These are phyloP conservation scores for Otolemur crassicaudatus DNA, from an alignment of 2,797 vertebrate genomes.

Conservation along the genomic window DNA sequence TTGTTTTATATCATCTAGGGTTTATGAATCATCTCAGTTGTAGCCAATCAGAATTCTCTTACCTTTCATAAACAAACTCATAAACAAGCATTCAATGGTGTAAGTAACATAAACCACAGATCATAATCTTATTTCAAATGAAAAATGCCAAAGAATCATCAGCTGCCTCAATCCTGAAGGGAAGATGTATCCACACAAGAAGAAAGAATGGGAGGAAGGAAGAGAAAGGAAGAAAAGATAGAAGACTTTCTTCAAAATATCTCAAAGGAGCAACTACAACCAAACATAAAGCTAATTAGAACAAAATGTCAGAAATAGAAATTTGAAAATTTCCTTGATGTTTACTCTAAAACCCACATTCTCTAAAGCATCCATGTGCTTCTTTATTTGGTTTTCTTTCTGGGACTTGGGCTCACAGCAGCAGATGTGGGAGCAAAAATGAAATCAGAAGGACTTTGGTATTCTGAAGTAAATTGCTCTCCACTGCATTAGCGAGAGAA, in stretches of 20 bases:
- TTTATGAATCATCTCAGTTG: slow-evolving; percentile 43
- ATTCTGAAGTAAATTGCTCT: slow-evolving; percentile 78
- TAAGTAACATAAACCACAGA: slow-evolving; percentile 27
- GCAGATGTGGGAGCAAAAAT: slow-evolving; percentile 76
- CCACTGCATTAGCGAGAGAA: slow-evolving; percentile 75
- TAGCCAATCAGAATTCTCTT: neutral
- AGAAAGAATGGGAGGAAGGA: neutral
- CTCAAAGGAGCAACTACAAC: slow-evolving; percentile 60
- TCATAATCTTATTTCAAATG: slow-evolving; percentile 48
- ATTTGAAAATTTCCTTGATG: slow-evolving; percentile 66
- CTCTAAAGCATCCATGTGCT: slow-evolving; percentile 57
- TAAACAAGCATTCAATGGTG: neutral
- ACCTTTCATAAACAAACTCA: slow-evolving; percentile 41
- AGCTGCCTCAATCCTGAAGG: slow-evolving; percentile 42
- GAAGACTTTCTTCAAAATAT: slow-evolving; percentile 35
- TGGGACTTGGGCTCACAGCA: slow-evolving; percentile 59
- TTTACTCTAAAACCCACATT: slow-evolving; percentile 77
- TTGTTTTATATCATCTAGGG: slow-evolving; percentile 42
- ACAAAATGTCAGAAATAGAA: slow-evolving; percentile 75
- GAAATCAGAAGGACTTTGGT: slow-evolving; percentile 78
- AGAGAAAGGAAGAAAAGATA: neutral
- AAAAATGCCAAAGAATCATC: neutral
- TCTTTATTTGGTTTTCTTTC: slow-evolving; percentile 66
- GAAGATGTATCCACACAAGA: neutral
- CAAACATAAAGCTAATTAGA: slow-evolving; percentile 72